Base-by-base conservation (phyloP, 64 coral and sea anemone species). In the Anthopleura sola region DNA sequence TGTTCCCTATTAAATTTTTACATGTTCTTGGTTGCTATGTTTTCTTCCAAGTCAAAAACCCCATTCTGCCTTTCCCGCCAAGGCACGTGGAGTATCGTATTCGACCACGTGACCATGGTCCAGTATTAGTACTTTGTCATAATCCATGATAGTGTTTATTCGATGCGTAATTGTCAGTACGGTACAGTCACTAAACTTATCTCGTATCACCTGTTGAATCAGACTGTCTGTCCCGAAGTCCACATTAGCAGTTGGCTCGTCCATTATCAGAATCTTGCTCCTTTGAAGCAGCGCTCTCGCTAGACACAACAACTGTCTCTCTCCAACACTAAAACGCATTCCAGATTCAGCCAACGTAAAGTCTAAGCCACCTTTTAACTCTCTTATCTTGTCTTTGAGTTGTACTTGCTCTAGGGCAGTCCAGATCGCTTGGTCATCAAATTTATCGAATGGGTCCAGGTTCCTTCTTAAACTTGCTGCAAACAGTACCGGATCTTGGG, bases 321-420 rank as follows among this genome's bases (percentile, higher is more conserved):
- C 87, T 58, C 87, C 87, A 18, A 88, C 78, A 34, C 87, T 88
- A 3, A 88, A 88, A 17, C 79, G 60, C 34, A 31, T 47, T 17
- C 88, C 88, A 20, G 46, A n/a, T 49, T 90, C 88, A 37, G 11
- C 71, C 20, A 90, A 28, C 16, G 68, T 24, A 71, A 83, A 90
- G 23, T 85, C 51, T 8, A 91, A 55, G 10, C 83, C 64, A 1
- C 75, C 84, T 26, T 75, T 39, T 17, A 91, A 48, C 28, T 80
- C 44, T 37, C 75, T 36, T 33, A 91, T 51, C 19, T 33, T 60
- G 19, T 21, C 36, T n/a, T 80, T 91, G 36, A 91, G 47, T 28
- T 86, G 84, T 12, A 91, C 89, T 10, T 86, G 77, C 86, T 91
- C 83, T 48, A 91, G 55, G 21, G 89, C 84, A 3, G 49, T 34